These are phyloP conservation scores for Suricata suricatta DNA, from an alignment of 2,113 vertebrate species.

Conservation along the genomic window DNA sequence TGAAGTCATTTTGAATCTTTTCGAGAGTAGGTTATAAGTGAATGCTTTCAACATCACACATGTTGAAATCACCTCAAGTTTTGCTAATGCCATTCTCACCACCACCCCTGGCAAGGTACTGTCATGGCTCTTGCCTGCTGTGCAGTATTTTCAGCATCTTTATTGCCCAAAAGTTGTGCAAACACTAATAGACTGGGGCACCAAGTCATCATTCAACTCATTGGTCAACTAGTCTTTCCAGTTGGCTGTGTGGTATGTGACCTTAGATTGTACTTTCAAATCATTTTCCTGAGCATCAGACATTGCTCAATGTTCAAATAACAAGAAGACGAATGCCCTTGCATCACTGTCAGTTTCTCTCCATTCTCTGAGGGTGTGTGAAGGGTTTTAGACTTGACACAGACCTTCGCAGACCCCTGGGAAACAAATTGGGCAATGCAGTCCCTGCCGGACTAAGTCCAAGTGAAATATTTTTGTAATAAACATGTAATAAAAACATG, in stretches of 20 bases:
- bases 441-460: not conserved
- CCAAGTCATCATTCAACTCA: conserved; percentile 36
- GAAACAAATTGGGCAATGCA: conserved; percentile 67
- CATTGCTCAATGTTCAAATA: conserved; percentile 64
- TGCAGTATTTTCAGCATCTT: conserved; percentile 28
- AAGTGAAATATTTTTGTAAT: conserved; percentile 67
- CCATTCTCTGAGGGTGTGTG: conserved; percentile 15
- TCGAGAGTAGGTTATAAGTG: conserved; percentile 42
- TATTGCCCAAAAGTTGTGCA: conserved; percentile 36
- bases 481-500: conserved; percentile 19
- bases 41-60: conserved; percentile 39
- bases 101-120: not conserved
- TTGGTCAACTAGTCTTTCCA: conserved; percentile 59
- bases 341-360: conserved; percentile 61
- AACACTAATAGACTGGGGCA: not conserved
- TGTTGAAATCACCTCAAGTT: conserved; percentile 54
- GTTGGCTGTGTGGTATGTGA: not conserved
- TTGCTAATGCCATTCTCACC: not conserved
- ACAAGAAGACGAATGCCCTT: conserved; percentile 20
- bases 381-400: conserved; percentile 43
- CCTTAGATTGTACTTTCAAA: conserved; percentile 48
- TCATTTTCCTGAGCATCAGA: conserved; percentile 39
- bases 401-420: conserved; percentile 54
- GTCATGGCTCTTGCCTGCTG: not conserved
- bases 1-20: conserved; percentile 53